Evolutionary conservation across 2,888 invertebrate species (phyloP).

Genomic region (Heliconius ismenius): DNA sequence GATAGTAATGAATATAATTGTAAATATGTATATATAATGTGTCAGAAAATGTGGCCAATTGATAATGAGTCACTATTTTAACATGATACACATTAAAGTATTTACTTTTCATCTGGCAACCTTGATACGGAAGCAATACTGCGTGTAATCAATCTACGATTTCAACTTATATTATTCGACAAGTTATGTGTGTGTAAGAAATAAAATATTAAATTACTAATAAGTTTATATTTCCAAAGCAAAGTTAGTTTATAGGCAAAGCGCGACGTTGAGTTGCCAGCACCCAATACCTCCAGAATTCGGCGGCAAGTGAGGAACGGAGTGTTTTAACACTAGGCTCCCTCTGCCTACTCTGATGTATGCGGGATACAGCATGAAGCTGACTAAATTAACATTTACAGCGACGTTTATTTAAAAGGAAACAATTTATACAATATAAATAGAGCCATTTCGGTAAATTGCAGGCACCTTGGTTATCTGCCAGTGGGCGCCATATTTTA

Average conservation of each 20-base stretch:
- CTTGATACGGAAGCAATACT: not conserved
- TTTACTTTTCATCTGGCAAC: not conserved
- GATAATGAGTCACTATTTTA: not conserved
- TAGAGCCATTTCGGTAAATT: conserved; percentile 1
- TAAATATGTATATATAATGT: not conserved
- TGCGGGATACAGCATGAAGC: no score
- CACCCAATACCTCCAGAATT: no score
- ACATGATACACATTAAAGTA: not conserved
- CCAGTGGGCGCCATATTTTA: conserved; percentile 57
- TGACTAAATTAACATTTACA: not conserved
- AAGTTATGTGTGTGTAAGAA: no score
- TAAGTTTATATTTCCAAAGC: no score
- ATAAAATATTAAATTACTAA: not conserved
- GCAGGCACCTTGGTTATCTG: conserved; percentile 47
- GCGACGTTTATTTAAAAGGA: not conserved
- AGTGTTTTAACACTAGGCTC: no score
- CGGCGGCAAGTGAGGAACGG: no score
- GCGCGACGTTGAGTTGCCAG: no score
- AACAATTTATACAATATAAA: not conserved
- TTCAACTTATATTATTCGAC: no score
- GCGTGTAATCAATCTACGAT: no score
- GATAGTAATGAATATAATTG: no score
- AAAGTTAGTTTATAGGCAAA: no score
- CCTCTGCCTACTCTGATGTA: no score
- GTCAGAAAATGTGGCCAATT: not conserved